Evolutionary conservation across 2,888 invertebrate species (phyloP).

Genomic region (Microplitis manilae): DNA sequence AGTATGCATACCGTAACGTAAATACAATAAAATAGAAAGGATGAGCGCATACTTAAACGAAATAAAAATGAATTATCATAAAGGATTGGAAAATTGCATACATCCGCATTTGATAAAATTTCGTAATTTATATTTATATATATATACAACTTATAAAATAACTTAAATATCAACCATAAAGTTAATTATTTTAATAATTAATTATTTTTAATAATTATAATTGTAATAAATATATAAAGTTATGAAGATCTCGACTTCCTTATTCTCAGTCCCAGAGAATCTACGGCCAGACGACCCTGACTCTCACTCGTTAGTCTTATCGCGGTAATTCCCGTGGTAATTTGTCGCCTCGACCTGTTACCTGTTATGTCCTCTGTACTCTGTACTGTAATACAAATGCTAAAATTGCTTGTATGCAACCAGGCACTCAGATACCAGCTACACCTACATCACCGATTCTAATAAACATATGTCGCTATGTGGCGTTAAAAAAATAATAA

Average conservation of each 20-base stretch:
- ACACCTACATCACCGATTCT: constrained; percentile 1
- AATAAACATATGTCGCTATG: constrained; percentile 8
- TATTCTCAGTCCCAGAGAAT: constrained; percentile 38
- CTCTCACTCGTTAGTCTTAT: constrained; percentile 48
- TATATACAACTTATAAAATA: background rate
- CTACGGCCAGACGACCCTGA: constrained; percentile 48
- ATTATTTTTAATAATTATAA: background rate
- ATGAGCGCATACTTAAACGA: background rate
- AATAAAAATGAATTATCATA: background rate
- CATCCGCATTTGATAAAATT: background rate
- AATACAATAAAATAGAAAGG: background rate
- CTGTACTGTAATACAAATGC: too few relatives aligned
- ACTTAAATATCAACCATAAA: background rate
- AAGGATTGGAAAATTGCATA: background rate
- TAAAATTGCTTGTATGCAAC: too few relatives aligned
- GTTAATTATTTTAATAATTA: constrained; percentile 14
- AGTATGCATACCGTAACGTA: background rate
- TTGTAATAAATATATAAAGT: constrained; percentile 1
- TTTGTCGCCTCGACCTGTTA: constrained; percentile 45
- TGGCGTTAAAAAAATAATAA: constrained; percentile 1
- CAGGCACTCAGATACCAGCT: too few relatives aligned
- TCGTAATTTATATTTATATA: background rate
- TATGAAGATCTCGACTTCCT: constrained; percentile 40
- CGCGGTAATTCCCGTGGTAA: constrained; percentile 49
- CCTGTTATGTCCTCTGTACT: background rate